Conservation (phyloP, 2,888 invertebrate genomes). For the Ryuthela nishihirai region DNA sequence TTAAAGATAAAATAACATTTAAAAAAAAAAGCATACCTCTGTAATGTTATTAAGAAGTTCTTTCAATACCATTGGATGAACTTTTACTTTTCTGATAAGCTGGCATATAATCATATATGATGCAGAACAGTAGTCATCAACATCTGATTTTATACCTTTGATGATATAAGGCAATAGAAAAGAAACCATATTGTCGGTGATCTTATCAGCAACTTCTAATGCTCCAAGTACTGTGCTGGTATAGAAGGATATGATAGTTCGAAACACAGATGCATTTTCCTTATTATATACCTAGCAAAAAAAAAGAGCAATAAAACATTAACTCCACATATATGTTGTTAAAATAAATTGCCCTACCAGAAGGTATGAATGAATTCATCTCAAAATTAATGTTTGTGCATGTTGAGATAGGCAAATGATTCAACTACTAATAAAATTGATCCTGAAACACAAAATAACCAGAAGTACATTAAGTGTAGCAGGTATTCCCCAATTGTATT, state of each 20-base stretch:
- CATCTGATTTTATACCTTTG: conserved; percentile 64
- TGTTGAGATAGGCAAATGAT: too few species aligned
- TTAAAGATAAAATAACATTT: too few species aligned
- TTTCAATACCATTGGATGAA: conserved; percentile 59
- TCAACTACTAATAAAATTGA: too few species aligned
- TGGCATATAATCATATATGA: conserved; percentile 70
- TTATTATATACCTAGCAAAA: neutral
- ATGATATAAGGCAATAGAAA: conserved; percentile 67
- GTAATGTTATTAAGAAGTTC: conserved; percentile 61
- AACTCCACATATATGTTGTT: too few species aligned
- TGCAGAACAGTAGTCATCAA: conserved; percentile 68
- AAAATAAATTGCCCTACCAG: too few species aligned
- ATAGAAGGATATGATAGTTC: conserved; percentile 74
- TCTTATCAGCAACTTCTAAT: conserved; percentile 57
- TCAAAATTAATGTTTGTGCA: too few species aligned
- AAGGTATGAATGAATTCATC: too few species aligned
- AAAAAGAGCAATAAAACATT: too few species aligned
- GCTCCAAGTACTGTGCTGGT: conserved; percentile 69
- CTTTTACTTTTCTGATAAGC: conserved; percentile 61
- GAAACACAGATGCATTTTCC: conserved; percentile 52
- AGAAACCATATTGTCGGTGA: conserved; percentile 63
- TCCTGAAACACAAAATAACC: too few species aligned
- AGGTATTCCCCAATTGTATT: too few species aligned
- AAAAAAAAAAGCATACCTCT: conserved; percentile 50
- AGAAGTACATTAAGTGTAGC: too few species aligned